Percentiles rank a stretch among this genome's conserved stretches.
These are phyloP conservation scores for Anarrhichthys ocellatus DNA, from an alignment of 2,113 vertebrate species.

Conservation along the genomic window DNA sequence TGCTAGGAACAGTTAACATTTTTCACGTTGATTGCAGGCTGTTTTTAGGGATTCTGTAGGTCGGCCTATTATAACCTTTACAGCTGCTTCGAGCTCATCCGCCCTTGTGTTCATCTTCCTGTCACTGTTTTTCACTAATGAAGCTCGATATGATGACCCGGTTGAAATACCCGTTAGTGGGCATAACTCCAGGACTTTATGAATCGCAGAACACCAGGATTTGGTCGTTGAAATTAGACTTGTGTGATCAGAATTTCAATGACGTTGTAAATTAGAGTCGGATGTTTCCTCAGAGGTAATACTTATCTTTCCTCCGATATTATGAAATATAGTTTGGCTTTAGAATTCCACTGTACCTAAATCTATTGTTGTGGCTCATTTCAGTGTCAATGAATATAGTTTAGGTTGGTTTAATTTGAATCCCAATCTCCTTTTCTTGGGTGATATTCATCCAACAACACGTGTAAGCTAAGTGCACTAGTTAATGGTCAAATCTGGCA, in stretches of 20 bases:
- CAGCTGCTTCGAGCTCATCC: not conserved
- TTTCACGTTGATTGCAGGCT: not conserved
- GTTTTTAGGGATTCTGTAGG: not conserved
- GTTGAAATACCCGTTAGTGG: not conserved
- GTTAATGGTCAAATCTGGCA: constrained; percentile 5
- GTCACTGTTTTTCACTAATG: not conserved
- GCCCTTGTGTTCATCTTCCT: not conserved
- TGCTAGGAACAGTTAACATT: too few relatives aligned
- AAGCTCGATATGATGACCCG: not conserved
- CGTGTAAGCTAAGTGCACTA: not conserved
- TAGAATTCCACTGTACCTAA: not conserved
- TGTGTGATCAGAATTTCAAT: not conserved
- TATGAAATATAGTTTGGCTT: too few relatives aligned
- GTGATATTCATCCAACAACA: not conserved
- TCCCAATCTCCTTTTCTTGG: not conserved
- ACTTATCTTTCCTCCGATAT: not conserved
- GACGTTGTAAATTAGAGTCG: not conserved
- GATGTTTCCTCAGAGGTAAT: not conserved
- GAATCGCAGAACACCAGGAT: not conserved
- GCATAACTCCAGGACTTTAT: not conserved
- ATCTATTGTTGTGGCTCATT: not conserved
- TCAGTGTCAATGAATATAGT: not conserved
- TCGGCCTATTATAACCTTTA: not conserved
- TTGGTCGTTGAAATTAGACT: too few relatives aligned
- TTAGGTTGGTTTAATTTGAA: not conserved